Conservation (phyloP, 2,888 invertebrate species). For the Rhagium mordax region DNA sequence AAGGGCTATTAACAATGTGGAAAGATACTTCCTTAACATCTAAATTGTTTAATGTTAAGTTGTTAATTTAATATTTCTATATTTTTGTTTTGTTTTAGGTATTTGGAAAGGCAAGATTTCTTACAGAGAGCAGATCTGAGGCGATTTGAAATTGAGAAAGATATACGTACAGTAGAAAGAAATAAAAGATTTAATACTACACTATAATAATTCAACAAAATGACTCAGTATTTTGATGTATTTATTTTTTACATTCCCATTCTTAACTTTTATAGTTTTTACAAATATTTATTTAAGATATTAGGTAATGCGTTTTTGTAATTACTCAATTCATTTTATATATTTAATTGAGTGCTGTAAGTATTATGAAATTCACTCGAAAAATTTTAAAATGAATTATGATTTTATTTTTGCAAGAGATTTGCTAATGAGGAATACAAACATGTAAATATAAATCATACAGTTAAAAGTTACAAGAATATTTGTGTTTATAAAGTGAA, state of each 20-base stretch:
- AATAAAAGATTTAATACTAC: constrained; percentile 72
- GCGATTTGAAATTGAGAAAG: constrained; percentile 93
- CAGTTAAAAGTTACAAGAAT: no score
- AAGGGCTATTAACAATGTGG: no score
- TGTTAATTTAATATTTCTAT: no score
- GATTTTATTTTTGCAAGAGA: not conserved
- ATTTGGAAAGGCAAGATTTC: constrained; percentile 92
- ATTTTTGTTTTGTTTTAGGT: constrained; percentile 73
- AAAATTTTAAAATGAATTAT: not conserved
- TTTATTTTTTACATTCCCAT: constrained; percentile 50
- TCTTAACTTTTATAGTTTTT: constrained; percentile 24
- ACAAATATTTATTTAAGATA: constrained; percentile 26
- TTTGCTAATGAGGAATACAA: no score
- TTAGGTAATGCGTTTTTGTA: constrained; percentile 5
- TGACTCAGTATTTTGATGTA: constrained; percentile 46
- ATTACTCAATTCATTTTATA: not conserved
- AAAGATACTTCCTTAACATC: no score
- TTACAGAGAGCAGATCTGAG: constrained; percentile 89
- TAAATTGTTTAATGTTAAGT: no score
- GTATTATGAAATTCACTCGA: no score
- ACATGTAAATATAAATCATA: no score
- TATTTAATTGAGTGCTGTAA: not conserved
- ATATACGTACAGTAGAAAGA: constrained; percentile 79
- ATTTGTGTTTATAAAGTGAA: no score
- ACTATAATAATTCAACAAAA: constrained; percentile 45